Percentiles rank a stretch among this genome's conserved stretches.
phyloP scores from a whole-genome alignment of 1,140 invertebrate genomes.

The Saccostrea glomerata region DNA sequence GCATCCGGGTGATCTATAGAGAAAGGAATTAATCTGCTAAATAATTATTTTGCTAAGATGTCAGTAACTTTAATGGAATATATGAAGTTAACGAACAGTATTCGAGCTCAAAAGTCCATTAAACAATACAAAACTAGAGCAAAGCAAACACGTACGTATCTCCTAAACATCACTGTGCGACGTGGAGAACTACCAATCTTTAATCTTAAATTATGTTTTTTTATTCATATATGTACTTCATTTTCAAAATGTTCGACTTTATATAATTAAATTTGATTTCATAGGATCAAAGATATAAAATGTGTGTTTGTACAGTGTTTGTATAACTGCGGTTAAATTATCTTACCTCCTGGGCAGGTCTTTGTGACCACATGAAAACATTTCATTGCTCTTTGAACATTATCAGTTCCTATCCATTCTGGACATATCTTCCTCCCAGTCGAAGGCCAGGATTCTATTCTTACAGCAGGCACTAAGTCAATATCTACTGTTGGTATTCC shows the following conservation, averaged over 20 bases:
- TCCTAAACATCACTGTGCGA: too few species aligned
- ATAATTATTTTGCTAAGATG: not conserved
- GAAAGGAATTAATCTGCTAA: not conserved
- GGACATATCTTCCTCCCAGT: slow-evolving; percentile 8
- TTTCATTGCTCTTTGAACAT: not conserved
- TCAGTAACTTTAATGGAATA: too few species aligned
- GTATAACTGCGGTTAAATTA: not conserved
- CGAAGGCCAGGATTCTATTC: slow-evolving; percentile 13
- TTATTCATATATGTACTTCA: too few species aligned
- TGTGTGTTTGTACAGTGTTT: not conserved
- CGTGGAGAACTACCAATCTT: too few species aligned
- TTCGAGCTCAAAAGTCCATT: too few species aligned
- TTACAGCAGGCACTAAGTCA: slow-evolving; percentile 21
- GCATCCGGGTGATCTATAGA: slow-evolving; percentile 2
- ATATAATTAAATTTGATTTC: not conserved
- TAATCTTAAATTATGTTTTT: too few species aligned
- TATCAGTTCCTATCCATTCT: not conserved
- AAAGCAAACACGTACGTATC: too few species aligned
- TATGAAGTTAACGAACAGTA: too few species aligned
- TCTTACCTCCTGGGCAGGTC: not conserved
- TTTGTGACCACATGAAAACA: slow-evolving; percentile 31
- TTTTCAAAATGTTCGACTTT: not conserved
- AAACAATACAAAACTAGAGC: too few species aligned
- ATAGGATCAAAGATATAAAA: not conserved
- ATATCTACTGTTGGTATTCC: not conserved